Percentiles rank a stretch among this genome's conserved stretches.
These are phyloP conservation scores for Pachycephala philippinensis DNA, from an alignment of 2,113 vertebrate species.

Conservation along the genomic window DNA sequence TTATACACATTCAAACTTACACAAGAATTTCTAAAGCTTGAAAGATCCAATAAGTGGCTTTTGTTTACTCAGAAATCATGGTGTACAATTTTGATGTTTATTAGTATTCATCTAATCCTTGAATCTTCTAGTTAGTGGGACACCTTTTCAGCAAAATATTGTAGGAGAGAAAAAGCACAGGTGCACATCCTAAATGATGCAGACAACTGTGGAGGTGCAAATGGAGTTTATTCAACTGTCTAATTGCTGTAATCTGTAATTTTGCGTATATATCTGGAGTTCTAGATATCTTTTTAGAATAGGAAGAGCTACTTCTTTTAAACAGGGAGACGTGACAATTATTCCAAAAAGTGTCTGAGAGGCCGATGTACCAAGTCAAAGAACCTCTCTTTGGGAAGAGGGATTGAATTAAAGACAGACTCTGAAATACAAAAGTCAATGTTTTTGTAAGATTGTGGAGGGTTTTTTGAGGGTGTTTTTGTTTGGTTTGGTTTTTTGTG, in stretches of 20 bases:
- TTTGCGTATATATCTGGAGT: neutral
- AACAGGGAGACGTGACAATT: neutral
- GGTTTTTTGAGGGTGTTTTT: neutral
- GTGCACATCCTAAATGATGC: neutral
- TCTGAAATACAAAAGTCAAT: neutral
- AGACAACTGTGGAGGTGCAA: neutral
- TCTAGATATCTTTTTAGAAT: neutral
- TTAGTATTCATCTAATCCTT: neutral
- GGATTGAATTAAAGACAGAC: neutral
- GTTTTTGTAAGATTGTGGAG: neutral
- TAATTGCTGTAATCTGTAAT: neutral
- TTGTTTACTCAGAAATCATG: neutral
- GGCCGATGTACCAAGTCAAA: neutral
- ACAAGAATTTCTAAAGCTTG: neutral
- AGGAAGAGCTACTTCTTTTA: neutral
- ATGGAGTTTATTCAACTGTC: neutral
- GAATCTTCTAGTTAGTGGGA: neutral
- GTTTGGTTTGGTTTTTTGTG: neutral
- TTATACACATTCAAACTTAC: neutral
- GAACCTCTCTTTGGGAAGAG: neutral
- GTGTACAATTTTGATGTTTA: neutral
- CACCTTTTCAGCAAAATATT: neutral
- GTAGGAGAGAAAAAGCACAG: neutral
- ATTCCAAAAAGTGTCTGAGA: neutral
- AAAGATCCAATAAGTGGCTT: neutral